Evolutionary conservation across 1,140 invertebrate species (phyloP), one percentile per base, ranked within the genome.

Genomic region (Elymnias hypermnestra): DNA sequence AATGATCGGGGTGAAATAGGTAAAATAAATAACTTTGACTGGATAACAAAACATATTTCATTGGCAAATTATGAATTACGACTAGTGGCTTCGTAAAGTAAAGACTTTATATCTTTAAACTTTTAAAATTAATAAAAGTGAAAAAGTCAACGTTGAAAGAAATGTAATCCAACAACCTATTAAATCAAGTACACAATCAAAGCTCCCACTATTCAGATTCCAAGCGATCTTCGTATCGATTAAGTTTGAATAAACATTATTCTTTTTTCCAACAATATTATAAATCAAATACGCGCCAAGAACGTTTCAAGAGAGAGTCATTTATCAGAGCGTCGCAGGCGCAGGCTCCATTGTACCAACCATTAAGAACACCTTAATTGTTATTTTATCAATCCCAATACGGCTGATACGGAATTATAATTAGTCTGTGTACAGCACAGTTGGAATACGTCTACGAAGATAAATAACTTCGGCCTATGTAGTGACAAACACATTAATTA

Each of bases 201-300:
- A 12, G 13, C 33, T 12, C 14, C 14, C 14, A 21, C 19, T 36
- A 36, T 41, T 33, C 35, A 58, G 55, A 58, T 58, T 49, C 57
- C 45, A 23, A 64, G 41, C 65, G 65, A 72, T 73, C 67, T 68
- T 67, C 52, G 57, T 57, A 78, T 77, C 73, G 72, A 79, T 83
- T 72, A 70, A 66, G 63, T 46, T 68, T 73, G 66, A 77, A 77
- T 71, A 75, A 83, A 79, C 78, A 79, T 19, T 21, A 72, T 72
- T 63, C 52, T 62, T 64, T 67, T 68, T 68, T 70, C 59, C 70
- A 72, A 74, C 78, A 79, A 79, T 74, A 73, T 78, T 81, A 78
- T 83, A 81, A 83, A 83, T 83, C 78, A 79, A 83, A 83, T 53
- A 72, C 69, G 55, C 78, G 72, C 73, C 64, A 70, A 65, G 62